A percentile compares a stretch with the other conserved stretches of the same genome.
Evolutionary conservation across 2,797 vertebrate species (phyloP).

Genomic region (Orientallactaga sibirica): DNA sequence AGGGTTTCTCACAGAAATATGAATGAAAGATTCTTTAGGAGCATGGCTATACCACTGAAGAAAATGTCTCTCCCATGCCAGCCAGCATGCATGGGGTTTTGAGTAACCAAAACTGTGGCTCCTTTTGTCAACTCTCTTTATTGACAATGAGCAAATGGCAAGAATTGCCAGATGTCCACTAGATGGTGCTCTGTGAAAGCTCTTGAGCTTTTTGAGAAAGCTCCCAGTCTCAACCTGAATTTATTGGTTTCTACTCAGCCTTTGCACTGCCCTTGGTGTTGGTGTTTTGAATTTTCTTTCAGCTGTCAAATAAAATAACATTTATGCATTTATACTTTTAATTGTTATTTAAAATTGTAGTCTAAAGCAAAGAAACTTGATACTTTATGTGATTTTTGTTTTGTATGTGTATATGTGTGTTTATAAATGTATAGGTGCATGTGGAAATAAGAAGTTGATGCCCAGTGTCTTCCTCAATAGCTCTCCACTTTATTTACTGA

Average conservation of each 20-base stretch:
- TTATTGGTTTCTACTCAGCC: neutral
- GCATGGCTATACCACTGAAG: too few relatives aligned
- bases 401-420: neutral
- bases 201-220: neutral
- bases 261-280: conserved; percentile 9
- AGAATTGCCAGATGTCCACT: conserved; percentile 61
- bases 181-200: conserved; percentile 68
- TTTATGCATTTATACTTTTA: neutral
- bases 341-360: too few relatives aligned
- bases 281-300: conserved; percentile 27
- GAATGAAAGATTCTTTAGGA: too few relatives aligned
- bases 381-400: too few relatives aligned
- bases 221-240: neutral
- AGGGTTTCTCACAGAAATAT: too few relatives aligned
- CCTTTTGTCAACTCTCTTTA: neutral
- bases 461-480: neutral
- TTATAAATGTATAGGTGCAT: neutral
- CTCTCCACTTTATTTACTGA: neutral
- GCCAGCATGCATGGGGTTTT: neutral
- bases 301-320: neutral
- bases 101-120: neutral
- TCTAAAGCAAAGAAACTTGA: too few relatives aligned
- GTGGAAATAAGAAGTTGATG: neutral
- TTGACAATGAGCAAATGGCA: neutral
- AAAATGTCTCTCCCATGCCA: too few relatives aligned